These are phyloP conservation scores for Chaenodraco wilsoni DNA, from an alignment of 2,797 vertebrate species.

Conservation along the genomic window DNA sequence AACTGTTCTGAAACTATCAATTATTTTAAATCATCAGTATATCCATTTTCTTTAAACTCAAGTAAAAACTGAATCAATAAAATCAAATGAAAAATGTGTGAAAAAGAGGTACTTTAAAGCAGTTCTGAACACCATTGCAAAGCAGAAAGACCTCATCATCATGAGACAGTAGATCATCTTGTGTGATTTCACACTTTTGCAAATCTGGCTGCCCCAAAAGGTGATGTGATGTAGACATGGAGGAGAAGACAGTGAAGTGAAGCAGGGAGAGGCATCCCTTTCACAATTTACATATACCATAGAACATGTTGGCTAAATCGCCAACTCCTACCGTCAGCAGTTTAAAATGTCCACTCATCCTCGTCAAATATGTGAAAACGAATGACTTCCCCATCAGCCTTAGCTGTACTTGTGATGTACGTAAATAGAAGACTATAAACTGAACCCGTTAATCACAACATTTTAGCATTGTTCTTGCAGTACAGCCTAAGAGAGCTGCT, in stretches of 20 bases:
- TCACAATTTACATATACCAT: too few relatives aligned
- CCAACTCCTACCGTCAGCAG: not conserved
- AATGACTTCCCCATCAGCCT: not conserved
- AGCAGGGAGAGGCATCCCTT: too few relatives aligned
- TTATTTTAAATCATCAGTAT: too few relatives aligned
- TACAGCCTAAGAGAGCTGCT: not conserved
- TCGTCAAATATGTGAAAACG: not conserved
- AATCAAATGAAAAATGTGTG: too few relatives aligned
- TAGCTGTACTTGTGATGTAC: not conserved
- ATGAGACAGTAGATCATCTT: not conserved
- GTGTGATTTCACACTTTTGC: too few relatives aligned
- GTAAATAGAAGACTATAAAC: not conserved
- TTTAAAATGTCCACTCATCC: not conserved
- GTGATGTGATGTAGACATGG: too few relatives aligned
- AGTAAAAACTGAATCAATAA: not conserved
- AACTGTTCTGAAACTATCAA: too few relatives aligned
- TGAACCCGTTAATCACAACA: not conserved
- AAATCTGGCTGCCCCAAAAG: too few relatives aligned
- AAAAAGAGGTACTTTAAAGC: not conserved
- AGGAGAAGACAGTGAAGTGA: too few relatives aligned
- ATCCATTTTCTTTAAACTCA: too few relatives aligned
- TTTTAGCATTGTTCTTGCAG: not conserved
- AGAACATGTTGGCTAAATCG: too few relatives aligned
- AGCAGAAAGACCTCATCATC: not conserved
- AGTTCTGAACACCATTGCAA: not conserved